A percentile compares a stretch with the other conserved stretches of the same genome.
Evolutionary conservation across 2,113 vertebrate species (phyloP).

Genomic region (Zapornia atra): DNA sequence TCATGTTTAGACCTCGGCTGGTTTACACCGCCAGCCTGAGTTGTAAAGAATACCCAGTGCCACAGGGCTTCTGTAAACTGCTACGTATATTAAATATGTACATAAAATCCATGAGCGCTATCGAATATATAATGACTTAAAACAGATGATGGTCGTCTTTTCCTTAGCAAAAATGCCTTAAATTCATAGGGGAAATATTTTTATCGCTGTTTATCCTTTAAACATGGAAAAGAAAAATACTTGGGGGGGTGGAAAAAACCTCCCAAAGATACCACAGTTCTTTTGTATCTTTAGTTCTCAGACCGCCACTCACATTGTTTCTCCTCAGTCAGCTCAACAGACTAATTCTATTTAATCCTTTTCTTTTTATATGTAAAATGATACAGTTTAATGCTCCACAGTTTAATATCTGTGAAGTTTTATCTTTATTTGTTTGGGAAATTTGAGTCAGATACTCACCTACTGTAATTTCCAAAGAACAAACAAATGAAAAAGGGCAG

Average conservation of each 20-base stretch:
- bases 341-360: conserved; percentile 70
- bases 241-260: conserved; percentile 20
- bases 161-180: neutral
- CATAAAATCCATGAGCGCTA: neutral
- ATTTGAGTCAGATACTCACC: conserved; percentile 78
- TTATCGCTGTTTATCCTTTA: conserved; percentile 33
- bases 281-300: conserved; percentile 61
- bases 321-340: conserved; percentile 59
- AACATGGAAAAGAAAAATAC: conserved; percentile 6
- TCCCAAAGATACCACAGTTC: conserved; percentile 6
- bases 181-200: conserved; percentile 17
- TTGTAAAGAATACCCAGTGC: neutral
- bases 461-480: conserved; percentile 80
- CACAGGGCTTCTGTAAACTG: neutral
- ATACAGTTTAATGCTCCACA: conserved; percentile 69
- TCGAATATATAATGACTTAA: neutral
- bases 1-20: neutral
- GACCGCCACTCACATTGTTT: conserved; percentile 42
- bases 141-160: neutral
- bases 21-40: neutral
- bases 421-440: conserved; percentile 81
- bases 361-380: conserved; percentile 74
- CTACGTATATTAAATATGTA: neutral
- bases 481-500: conserved; percentile 78
- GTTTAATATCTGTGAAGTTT: conserved; percentile 73